phyloP scores from a whole-genome alignment of 2,113 vertebrate genomes.

The Mesembrinibis cayennensis region DNA sequence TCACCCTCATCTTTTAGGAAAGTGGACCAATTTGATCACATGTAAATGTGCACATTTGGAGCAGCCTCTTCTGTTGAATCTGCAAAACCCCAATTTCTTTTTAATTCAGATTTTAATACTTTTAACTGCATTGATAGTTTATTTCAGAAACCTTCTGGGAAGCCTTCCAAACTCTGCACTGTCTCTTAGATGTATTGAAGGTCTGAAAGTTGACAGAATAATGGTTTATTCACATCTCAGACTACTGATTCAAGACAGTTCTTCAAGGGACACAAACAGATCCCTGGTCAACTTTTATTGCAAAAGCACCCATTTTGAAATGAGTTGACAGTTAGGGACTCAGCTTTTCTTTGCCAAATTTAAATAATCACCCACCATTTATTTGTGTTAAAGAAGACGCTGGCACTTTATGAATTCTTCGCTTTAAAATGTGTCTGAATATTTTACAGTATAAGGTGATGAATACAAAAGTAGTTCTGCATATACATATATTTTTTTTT shows the following conservation, averaged over 20 bases:
- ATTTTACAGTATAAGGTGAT: background rate
- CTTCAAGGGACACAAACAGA: background rate
- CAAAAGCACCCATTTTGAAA: background rate
- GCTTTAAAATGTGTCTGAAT: background rate
- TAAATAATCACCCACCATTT: background rate
- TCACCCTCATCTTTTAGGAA: background rate
- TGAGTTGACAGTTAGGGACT: background rate
- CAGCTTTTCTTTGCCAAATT: background rate
- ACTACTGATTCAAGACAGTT: background rate
- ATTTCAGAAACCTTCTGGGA: conserved; percentile 6
- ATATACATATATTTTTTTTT: background rate
- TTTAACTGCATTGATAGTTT: background rate
- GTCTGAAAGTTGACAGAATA: background rate
- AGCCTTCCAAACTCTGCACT: background rate
- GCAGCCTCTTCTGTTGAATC: background rate
- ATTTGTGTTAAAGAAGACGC: background rate
- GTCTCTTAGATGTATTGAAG: background rate
- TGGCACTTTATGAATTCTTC: background rate
- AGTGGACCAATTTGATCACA: background rate
- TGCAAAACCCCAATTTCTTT: background rate
- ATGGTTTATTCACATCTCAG: conserved; percentile 7
- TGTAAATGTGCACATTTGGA: background rate
- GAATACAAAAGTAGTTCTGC: background rate
- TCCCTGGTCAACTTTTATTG: background rate
- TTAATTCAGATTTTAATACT: background rate